These are phyloP conservation scores for Pterois miles DNA, from an alignment of 2,797 vertebrate genomes.

Conservation along the genomic window DNA sequence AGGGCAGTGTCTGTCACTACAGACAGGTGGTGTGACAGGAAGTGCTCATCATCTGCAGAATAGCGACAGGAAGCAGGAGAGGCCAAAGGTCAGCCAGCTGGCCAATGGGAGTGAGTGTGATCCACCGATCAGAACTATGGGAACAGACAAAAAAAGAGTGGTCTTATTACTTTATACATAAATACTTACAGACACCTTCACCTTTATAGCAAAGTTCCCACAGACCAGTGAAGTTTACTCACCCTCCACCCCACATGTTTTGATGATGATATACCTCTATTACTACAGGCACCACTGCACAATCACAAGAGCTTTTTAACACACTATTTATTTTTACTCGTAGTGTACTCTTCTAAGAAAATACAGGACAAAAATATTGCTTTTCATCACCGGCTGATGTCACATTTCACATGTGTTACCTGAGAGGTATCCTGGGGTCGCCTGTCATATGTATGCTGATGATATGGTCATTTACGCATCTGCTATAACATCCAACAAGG, in stretches of 20 bases:
- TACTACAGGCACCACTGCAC: neutral
- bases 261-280: too few relatives aligned
- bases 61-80: slow-evolving; percentile 73
- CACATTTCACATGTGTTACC: too few relatives aligned
- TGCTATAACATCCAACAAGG: too few relatives aligned
- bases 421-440: too few relatives aligned
- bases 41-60: slow-evolving; percentile 86
- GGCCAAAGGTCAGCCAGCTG: slow-evolving; percentile 72
- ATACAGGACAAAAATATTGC: too few relatives aligned
- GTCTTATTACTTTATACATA: neutral
- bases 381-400: too few relatives aligned
- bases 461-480: too few relatives aligned
- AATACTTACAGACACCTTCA: neutral
- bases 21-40: slow-evolving; percentile 57
- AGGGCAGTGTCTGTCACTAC: slow-evolving; percentile 69
- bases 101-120: slow-evolving; percentile 71
- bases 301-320: neutral
- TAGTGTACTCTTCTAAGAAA: too few relatives aligned
- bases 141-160: slow-evolving; percentile 7
- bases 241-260: neutral
- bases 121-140: slow-evolving; percentile 81
- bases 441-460: too few relatives aligned
- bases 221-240: neutral
- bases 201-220: neutral
- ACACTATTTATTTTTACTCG: too few relatives aligned